Evolutionary conservation across 2,888 invertebrate genomes (phyloP).

Genomic region (Microplitis manilae): DNA sequence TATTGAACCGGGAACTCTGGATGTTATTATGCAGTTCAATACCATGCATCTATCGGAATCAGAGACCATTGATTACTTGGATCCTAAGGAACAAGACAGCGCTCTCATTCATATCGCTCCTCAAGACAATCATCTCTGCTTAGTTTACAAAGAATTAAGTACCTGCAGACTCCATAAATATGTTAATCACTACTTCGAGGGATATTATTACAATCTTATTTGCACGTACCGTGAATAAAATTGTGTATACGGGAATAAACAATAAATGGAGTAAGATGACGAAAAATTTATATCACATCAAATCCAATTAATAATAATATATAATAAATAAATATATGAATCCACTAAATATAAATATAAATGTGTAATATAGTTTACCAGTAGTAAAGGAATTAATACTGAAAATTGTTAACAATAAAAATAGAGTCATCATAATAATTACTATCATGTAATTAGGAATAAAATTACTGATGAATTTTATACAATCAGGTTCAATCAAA

Average conservation of each 20-base stretch:
- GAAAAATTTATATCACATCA: slow-evolving; percentile 1
- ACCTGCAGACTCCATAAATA: slow-evolving; percentile 69
- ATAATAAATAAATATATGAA: slow-evolving; percentile 11
- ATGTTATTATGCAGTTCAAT: slow-evolving; percentile 67
- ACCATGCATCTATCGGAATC: slow-evolving; percentile 53
- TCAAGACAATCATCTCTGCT: slow-evolving; percentile 78
- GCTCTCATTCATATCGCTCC: slow-evolving; percentile 78
- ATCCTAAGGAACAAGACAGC: slow-evolving; percentile 65
- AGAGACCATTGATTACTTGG: slow-evolving; percentile 64
- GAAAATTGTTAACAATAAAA: background rate
- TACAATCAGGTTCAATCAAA: slow-evolving; percentile 20
- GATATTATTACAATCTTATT: slow-evolving; percentile 65
- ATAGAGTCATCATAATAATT: background rate
- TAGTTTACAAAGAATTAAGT: slow-evolving; percentile 76
- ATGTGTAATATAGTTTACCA: slow-evolving; percentile 1
- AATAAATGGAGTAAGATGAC: background rate
- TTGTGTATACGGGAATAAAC: background rate
- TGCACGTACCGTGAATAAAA: slow-evolving; percentile 65
- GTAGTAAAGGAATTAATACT: background rate
- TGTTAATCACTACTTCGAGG: slow-evolving; percentile 65
- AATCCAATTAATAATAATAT: slow-evolving; percentile 7
- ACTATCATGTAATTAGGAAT: background rate
- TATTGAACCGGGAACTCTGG: slow-evolving; percentile 56
- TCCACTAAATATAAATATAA: slow-evolving; percentile 13
- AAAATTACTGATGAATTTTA: slow-evolving; percentile 20